Evolutionary conservation across 2,888 invertebrate species (phyloP), one percentile per base, ranked within the genome.

Genomic region (Drosophila incognita): DNA sequence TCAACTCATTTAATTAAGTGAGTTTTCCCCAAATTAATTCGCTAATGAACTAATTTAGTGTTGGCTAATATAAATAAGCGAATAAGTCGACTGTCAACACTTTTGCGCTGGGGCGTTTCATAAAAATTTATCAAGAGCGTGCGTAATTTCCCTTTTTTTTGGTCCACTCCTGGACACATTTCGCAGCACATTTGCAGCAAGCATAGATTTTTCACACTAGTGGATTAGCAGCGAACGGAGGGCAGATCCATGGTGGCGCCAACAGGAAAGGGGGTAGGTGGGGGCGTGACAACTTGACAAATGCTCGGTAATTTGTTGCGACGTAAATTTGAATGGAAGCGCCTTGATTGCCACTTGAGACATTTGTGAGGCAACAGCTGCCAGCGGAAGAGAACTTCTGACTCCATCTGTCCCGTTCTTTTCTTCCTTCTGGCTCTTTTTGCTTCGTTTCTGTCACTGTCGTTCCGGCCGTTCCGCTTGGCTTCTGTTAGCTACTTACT

Each of bases 271-370:
- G 29, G 31, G 29, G 24, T 27, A 2, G 10, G 24, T 1, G 35
- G 15, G 42, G 54, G 24, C 73, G 86, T 89, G 90, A 79, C 76
- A 89, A 87, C 60, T 80, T 89, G 91, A 91, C 85, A 92, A 92
- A 92, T 92, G 92, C 87, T 84, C 79, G 82, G 87, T 90, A 92
- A 91, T 91, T 91, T 92, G 91, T 92, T 90, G 89, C 85, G 90
- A 90, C 92, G 90, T 82, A 88, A 90, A 92, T 91, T 92, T 90
- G 91, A 90, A 91, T 91, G 87, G 89, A 88, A 91, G 82, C 83
- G 92, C 90, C 89, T 91, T 92, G 92, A 92, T 91, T 91, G 92
- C 91, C 89, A 92, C 92, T 92, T 90, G 91, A 91, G 90, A 92
- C 91, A 87, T 92, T 89, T 86, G 89, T 87, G 85, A 76, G 84